Conservation (phyloP, 2,888 invertebrate genomes). For the Criorhina ranunculi region DNA sequence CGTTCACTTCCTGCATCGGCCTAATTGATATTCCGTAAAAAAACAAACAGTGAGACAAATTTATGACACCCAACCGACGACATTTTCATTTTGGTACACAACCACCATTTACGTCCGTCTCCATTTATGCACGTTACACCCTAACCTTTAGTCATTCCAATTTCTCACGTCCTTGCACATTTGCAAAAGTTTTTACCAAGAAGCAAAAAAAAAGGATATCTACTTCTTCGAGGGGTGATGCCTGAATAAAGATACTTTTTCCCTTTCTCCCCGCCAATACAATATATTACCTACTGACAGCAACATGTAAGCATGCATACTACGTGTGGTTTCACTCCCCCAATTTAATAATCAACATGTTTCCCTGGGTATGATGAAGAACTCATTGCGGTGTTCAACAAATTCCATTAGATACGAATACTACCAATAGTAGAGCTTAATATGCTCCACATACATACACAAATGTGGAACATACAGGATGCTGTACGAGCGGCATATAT, state of each 20-base stretch:
- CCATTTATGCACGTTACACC: slow-evolving; percentile 22
- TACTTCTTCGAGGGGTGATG: slow-evolving; percentile 29
- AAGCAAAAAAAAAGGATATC: slow-evolving; percentile 28
- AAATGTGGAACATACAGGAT: slow-evolving; percentile 27
- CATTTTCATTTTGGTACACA: slow-evolving; percentile 24
- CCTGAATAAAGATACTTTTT: slow-evolving; percentile 29
- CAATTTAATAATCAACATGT: slow-evolving; percentile 75
- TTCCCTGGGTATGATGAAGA: slow-evolving; percentile 64
- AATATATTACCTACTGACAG: slow-evolving; percentile 26
- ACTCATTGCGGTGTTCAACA: slow-evolving; percentile 72
- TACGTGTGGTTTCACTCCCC: slow-evolving; percentile 65
- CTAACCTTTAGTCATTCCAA: slow-evolving; percentile 49
- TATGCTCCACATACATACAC: slow-evolving; percentile 35
- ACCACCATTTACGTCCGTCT: not conserved
- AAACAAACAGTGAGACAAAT: slow-evolving; percentile 38
- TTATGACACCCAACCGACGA: slow-evolving; percentile 20
- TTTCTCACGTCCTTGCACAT: slow-evolving; percentile 74
- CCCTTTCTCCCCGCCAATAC: not conserved
- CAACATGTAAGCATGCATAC: slow-evolving; percentile 54
- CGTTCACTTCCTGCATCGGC: slow-evolving; percentile 3
- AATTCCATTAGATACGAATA: slow-evolving; percentile 76
- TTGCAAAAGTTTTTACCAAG: slow-evolving; percentile 64
- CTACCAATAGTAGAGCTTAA: slow-evolving; percentile 68
- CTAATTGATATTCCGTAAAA: slow-evolving; percentile 43
- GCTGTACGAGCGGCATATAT: slow-evolving; percentile 17